Conservation (phyloP, 2,797 vertebrate species). For the Lateolabrax maculatus region DNA sequence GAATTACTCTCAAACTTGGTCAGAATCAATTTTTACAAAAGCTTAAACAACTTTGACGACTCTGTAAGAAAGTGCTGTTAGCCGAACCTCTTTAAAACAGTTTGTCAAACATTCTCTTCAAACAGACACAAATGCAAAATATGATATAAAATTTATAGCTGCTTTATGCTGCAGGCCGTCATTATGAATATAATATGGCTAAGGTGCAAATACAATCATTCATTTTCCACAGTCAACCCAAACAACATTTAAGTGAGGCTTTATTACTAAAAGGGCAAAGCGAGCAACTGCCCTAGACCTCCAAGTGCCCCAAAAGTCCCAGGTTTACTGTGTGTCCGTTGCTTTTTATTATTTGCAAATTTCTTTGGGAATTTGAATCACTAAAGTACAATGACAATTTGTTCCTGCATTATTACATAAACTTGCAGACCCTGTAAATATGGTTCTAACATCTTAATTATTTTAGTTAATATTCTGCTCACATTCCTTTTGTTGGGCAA, state of each 20-base stretch:
- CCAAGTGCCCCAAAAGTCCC: not conserved
- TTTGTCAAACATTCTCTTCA: not conserved
- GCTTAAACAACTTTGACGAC: slow-evolving; percentile 6
- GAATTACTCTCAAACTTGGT: slow-evolving; percentile 1
- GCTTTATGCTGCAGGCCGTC: not conserved
- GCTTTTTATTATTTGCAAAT: not conserved
- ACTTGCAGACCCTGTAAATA: not conserved
- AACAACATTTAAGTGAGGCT: not conserved
- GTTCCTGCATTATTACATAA: not conserved
- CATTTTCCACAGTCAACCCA: not conserved
- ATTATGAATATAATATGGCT: slow-evolving; percentile 3
- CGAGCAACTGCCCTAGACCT: rapidly evolving
- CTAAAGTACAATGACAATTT: not conserved
- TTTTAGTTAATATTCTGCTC: not conserved
- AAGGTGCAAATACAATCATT: not conserved
- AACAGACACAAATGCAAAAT: slow-evolving; percentile 6
- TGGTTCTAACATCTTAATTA: not conserved
- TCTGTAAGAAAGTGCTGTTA: too few relatives aligned
- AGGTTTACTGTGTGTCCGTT: not conserved
- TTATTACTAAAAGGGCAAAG: not conserved
- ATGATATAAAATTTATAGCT: not conserved
- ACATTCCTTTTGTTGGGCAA: too few relatives aligned
- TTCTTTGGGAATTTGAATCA: not conserved
- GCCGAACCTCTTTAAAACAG: too few relatives aligned
- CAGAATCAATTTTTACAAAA: slow-evolving; percentile 5